Base-by-base conservation (phyloP, 2,797 vertebrate species). In the Dendrocincla fuliginosa region DNA sequence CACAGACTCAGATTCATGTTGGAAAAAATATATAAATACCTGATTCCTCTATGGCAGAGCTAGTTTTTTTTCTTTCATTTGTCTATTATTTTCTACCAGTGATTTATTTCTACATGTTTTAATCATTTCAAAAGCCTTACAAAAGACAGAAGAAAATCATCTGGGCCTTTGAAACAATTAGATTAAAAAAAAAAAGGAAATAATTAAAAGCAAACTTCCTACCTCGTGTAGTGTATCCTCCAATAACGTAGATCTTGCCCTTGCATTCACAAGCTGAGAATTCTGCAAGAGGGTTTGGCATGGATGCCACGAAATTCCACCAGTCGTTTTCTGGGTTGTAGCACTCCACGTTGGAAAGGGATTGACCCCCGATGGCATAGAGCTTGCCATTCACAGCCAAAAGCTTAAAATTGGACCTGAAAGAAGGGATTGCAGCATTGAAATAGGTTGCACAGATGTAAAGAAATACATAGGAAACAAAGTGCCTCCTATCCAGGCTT, bases 261-360 rank as follows among this genome's bases (percentile, higher is more conserved):
- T 98, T 98, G 95, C 99, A 99, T 79, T 99, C 99, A 3, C 99
- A 99, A 9, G 99, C 99, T 8, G 99, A 99, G 96, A 99, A 99
- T 97, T 99, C 99, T 6, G 98, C 98, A 80, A 99, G 97, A 8
- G 99, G 98, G 75, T 98, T 98, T 4, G 99, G 99, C 97, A 99
- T 98, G 3, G 99, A 99, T 0, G 99, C 98, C 81, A 99, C 98
- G 0, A 99, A 99, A 80, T 98, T 99, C 99, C 99, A 99, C 90
- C 99, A 98, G 95, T 99, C 99, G 17, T 99, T 98, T 83, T 99
- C 99, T 0, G 99, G 99, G 84, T 97, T 98, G 93, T 99, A 99
- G 96, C 99, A 99, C 97, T 99, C 99, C 93, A 99, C 98, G 0
- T 98, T 99, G 74, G 98, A 98, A 90, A 99, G 97, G 30, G 98